Conservation (phyloP, 2,113 vertebrate genomes). For the Lethenteron camtschaticum region DNA sequence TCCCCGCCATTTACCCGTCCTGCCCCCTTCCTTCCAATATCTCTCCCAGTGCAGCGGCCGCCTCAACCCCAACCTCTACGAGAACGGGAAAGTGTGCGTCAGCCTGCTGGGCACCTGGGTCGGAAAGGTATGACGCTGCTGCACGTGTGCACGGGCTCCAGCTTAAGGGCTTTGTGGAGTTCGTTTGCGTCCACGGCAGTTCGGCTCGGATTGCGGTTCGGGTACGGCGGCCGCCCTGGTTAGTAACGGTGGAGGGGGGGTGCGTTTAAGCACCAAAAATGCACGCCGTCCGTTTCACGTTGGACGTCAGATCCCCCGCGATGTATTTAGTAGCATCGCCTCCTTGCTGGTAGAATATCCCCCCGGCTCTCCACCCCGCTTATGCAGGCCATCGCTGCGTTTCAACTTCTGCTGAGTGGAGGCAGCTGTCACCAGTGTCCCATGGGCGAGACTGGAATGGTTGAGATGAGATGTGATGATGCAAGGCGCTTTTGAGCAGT, state of each 20-base stretch:
- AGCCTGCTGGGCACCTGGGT: constrained; percentile 96
- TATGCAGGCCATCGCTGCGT: not conserved
- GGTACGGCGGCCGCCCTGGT: not conserved
- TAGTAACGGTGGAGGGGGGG: not conserved
- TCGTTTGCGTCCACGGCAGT: not conserved
- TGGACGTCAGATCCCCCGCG: not conserved
- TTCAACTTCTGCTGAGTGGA: not conserved
- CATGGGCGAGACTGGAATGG: too few species aligned
- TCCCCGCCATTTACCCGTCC: constrained; percentile 86
- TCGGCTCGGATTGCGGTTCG: not conserved
- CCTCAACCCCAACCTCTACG: constrained; percentile 90
- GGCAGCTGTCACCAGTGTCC: not conserved
- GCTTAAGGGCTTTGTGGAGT: not conserved
- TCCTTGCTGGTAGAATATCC: not conserved
- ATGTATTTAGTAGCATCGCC: not conserved
- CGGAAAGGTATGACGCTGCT: constrained; percentile 42
- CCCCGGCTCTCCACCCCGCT: too few species aligned
- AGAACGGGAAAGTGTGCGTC: constrained; percentile 96
- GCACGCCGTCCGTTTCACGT: too few species aligned
- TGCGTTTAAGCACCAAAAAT: not conserved
- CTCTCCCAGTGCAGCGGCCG: constrained; percentile 92
- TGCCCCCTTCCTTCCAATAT: constrained; percentile 90
- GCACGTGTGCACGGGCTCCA: not conserved
- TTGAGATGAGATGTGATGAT: too few species aligned
- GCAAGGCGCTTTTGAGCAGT: too few species aligned